Conservation (phyloP, 2,888 invertebrate species). For the Danaus chrysippus region DNA sequence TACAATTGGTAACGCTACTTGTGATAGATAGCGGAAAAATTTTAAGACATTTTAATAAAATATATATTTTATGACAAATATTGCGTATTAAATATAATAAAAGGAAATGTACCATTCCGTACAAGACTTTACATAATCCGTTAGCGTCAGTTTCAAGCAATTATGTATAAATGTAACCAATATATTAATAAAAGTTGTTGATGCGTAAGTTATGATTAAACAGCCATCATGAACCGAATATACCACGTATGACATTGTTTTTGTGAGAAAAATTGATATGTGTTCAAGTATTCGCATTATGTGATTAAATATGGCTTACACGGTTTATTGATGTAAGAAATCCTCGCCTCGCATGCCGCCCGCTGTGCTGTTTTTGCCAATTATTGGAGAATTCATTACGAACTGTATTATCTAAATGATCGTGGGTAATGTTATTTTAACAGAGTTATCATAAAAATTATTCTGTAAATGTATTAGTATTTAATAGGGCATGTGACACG, state of each 20-base stretch:
- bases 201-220: slow-evolving; percentile 44
- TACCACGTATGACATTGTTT: slow-evolving; percentile 15
- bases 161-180: slow-evolving; percentile 43
- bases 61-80: slow-evolving; percentile 1
- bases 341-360: slow-evolving; percentile 1
- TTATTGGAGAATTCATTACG: slow-evolving; percentile 1
- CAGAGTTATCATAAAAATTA: not conserved
- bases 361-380: slow-evolving; percentile 2
- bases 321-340: not conserved
- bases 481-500: slow-evolving; percentile 15
- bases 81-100: not conserved
- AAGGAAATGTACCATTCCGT: slow-evolving; percentile 9
- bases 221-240: slow-evolving; percentile 38
- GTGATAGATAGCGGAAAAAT: too few species aligned
- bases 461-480: not conserved
- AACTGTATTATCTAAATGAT: not conserved
- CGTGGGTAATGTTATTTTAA: not conserved
- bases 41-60: too few species aligned
- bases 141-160: slow-evolving; percentile 32
- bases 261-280: not conserved
- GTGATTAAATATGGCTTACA: not conserved
- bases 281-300: slow-evolving; percentile 5
- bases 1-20: too few species aligned
- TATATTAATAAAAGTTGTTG: slow-evolving; percentile 42
- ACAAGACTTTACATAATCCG: slow-evolving; percentile 20